Percentiles rank a stretch among this genome's conserved stretches.
phyloP scores from a whole-genome alignment of 1,140 invertebrate genomes.

The Eriocheir sinensis region DNA sequence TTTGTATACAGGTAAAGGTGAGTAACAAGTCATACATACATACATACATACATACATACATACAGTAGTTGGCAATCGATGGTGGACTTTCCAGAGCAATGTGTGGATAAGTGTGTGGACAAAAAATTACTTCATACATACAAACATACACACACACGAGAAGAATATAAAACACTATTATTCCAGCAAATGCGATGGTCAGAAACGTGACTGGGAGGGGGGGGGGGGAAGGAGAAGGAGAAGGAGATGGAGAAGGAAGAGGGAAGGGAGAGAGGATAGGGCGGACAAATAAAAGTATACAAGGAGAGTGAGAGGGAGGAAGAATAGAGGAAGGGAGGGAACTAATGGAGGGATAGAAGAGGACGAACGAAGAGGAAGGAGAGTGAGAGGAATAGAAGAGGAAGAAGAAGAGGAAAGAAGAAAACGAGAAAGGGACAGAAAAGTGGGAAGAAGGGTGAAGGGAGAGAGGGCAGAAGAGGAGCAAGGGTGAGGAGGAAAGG shows the following conservation, averaged over 20 bases:
- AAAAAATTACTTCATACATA: not conserved
- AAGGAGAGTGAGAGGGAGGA: not conserved
- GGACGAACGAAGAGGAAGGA: not conserved
- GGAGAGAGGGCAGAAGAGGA: too few relatives aligned
- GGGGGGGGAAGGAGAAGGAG: not conserved
- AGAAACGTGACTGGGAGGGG: too few relatives aligned
- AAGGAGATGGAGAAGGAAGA: too few relatives aligned
- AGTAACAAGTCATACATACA: not conserved
- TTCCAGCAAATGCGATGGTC: too few relatives aligned
- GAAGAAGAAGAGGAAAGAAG: not conserved
- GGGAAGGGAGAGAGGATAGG: not conserved
- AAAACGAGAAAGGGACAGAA: not conserved
- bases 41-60: not conserved
- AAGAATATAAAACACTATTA: too few relatives aligned
- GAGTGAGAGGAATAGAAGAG: conserved; percentile 25
- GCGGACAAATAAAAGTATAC: not conserved
- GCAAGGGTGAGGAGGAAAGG: not conserved
- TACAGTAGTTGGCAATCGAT: not conserved
- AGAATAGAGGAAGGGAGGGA: not conserved
- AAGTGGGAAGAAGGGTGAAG: not conserved
- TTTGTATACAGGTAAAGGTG: too few relatives aligned
- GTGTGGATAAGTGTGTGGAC: not conserved
- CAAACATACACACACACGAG: conserved; percentile 4
- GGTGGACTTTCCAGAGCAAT: not conserved
- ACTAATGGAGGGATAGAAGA: not conserved